Conservation (phyloP, 1,140 invertebrate species). For the Bathynomus jamesi region DNA sequence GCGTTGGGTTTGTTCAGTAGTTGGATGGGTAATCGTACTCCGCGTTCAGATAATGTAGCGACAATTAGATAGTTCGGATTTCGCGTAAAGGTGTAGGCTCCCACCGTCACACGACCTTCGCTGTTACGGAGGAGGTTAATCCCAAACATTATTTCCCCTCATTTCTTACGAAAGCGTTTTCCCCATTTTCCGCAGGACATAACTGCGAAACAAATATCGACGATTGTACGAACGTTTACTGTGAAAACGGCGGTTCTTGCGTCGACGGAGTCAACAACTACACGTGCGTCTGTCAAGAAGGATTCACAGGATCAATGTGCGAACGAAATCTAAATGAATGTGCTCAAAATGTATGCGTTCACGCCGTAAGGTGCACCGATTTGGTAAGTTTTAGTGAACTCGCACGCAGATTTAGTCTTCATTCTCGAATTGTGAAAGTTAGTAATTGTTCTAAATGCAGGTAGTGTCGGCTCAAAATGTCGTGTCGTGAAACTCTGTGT, state of each 20-base stretch:
- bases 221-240: slow-evolving; percentile 45
- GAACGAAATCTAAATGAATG: slow-evolving; percentile 41
- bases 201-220: slow-evolving; percentile 48
- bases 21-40: too few species aligned
- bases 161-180: too few species aligned
- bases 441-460: background rate
- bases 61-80: too few species aligned
- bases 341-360: slow-evolving; percentile 41
- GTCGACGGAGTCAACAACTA: slow-evolving; percentile 72
- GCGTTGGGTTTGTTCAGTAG: too few species aligned
- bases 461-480: background rate
- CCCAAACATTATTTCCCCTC: too few species aligned
- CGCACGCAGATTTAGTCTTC: slow-evolving; percentile 40
- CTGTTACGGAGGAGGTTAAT: too few species aligned
- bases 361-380: slow-evolving; percentile 38
- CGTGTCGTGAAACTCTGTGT: too few species aligned
- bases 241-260: slow-evolving; percentile 45
- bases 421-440: slow-evolving; percentile 42
- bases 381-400: slow-evolving; percentile 34
- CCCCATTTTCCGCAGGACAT: slow-evolving; percentile 40
- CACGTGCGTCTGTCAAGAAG: slow-evolving; percentile 50
- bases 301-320: slow-evolving; percentile 48
- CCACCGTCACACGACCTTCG: too few species aligned
- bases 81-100: too few species aligned
- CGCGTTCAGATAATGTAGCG: too few species aligned